Conservation (phyloP, 2,113 vertebrate species). For the Megaceryle torquata region DNA sequence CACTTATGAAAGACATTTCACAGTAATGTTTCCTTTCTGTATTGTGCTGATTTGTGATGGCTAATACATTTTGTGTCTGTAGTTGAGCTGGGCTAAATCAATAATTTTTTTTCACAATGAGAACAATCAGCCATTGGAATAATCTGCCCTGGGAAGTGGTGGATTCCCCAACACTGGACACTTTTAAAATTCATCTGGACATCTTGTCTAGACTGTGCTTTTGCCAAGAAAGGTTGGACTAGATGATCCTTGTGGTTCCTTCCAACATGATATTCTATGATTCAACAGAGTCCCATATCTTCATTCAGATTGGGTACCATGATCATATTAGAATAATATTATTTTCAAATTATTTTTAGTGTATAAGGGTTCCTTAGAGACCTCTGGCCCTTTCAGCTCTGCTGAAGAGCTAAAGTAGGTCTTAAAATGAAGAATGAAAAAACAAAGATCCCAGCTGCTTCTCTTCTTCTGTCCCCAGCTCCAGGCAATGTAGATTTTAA, state of each 20-base stretch:
- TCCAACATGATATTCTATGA: neutral
- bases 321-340: neutral
- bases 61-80: neutral
- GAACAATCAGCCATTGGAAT: neutral
- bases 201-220: rapidly evolving
- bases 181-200: rapidly evolving
- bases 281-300: rapidly evolving
- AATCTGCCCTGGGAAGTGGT: neutral
- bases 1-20: neutral
- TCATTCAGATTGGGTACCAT: neutral
- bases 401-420: neutral
- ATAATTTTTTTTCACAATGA: neutral
- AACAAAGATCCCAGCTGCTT: neutral
- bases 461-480: neutral
- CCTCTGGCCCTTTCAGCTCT: neutral
- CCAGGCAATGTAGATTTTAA: neutral
- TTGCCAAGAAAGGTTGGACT: neutral
- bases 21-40: neutral
- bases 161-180: rapidly evolving
- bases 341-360: neutral
- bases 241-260: neutral
- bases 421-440: neutral
- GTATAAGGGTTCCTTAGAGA: neutral
- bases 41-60: neutral
- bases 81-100: neutral